Evolutionary conservation across 1,140 invertebrate genomes (phyloP).

Genomic region (Limonius californicus): DNA sequence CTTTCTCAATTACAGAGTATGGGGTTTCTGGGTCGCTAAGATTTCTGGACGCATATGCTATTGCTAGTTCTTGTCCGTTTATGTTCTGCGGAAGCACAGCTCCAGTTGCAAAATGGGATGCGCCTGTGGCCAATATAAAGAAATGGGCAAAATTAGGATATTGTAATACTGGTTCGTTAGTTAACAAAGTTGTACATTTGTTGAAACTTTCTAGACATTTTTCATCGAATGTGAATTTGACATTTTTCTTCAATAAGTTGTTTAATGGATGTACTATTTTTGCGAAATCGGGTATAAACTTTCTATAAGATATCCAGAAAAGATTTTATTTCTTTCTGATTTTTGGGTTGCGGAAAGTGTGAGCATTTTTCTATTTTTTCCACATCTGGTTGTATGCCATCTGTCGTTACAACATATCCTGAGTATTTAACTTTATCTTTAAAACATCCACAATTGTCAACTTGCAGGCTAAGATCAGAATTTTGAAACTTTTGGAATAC

Average conservation of each 20-base stretch:
- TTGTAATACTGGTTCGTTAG: background rate
- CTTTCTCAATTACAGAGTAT: background rate
- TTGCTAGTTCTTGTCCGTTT: no score
- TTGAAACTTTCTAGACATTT: background rate
- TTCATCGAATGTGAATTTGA: background rate
- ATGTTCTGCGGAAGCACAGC: no score
- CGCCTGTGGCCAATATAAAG: no score
- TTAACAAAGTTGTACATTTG: background rate
- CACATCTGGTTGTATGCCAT: background rate
- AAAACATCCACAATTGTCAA: no score
- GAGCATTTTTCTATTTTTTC: background rate
- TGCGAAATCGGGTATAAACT: background rate
- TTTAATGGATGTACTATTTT: no score
- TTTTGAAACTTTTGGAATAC: background rate
- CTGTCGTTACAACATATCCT: background rate
- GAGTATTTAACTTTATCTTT: background rate
- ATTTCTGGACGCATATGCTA: slow-evolving; percentile 16
- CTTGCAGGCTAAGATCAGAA: no score
- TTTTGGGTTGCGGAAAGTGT: background rate
- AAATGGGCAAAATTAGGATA: background rate
- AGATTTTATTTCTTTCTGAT: background rate
- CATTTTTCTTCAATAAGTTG: no score
- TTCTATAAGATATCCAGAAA: background rate
- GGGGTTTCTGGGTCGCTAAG: background rate
- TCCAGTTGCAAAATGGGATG: no score